These are phyloP conservation scores for Theocolax elegans DNA, from an alignment of 1,140 invertebrate genomes.

Conservation along the genomic window DNA sequence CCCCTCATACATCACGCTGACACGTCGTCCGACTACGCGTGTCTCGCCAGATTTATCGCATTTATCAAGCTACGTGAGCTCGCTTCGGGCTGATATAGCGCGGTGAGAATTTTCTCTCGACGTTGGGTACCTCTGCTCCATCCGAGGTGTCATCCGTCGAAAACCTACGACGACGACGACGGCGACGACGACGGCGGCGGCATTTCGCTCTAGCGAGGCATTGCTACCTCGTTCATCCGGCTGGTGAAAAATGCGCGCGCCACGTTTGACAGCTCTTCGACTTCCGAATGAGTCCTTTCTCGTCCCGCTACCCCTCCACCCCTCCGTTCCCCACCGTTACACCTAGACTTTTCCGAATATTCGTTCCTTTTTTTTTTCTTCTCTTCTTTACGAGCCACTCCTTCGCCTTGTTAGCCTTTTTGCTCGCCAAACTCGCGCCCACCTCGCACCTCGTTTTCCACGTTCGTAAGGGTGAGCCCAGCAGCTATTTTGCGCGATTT, in stretches of 20 bases:
- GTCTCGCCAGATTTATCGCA: constrained; percentile 60
- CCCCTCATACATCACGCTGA: constrained; percentile 59
- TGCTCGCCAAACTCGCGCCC: no score
- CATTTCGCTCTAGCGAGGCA: constrained; percentile 1
- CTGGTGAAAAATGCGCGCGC: constrained; percentile 23
- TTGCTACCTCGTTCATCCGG: constrained; percentile 17
- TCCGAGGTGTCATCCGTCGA: constrained; percentile 17
- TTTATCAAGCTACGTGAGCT: constrained; percentile 51
- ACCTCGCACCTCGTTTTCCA: background rate
- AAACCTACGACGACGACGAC: background rate
- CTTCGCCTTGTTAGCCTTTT: background rate
- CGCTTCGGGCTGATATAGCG: constrained; percentile 47
- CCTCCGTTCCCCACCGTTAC: background rate
- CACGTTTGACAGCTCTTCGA: background rate
- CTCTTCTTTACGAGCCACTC: background rate
- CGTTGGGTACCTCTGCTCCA: background rate
- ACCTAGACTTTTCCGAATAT: background rate
- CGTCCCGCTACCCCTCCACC: no score
- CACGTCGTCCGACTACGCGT: constrained; percentile 54
- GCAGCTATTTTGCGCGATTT: no score
- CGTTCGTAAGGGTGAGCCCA: no score
- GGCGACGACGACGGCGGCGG: background rate
- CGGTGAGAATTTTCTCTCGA: constrained; percentile 16
- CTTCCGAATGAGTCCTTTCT: constrained; percentile 7
- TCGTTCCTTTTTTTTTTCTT: background rate